Base-by-base conservation (phyloP, 2,113 vertebrate species). In the Aegithalos caudatus region DNA sequence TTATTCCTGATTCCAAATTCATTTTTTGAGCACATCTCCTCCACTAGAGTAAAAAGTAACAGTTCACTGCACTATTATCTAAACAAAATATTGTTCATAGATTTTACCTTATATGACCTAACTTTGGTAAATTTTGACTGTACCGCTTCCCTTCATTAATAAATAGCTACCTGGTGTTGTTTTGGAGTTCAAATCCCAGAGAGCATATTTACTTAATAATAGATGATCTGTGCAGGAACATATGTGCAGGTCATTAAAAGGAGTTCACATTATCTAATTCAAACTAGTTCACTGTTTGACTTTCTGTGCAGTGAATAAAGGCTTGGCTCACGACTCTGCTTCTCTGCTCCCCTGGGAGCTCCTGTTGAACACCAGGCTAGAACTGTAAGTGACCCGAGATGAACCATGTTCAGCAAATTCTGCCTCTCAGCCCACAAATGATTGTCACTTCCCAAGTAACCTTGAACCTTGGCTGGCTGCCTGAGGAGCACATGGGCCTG, bases 111-210 rank as follows among this genome's bases (percentile, higher is more conserved):
- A 14, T 18, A n/a, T 84, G 51, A 91, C 42, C 69, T 2, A 2
- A 42, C 33, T 78, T 70, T 8, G 1, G 4, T 66, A 81, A 60
- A 77, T 74, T 86, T 86, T 86, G 24, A 24, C 33, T 66, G 12
- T 70, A 44, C 4, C 0, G 47, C 29, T 74, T 86, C 23, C 78
- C 4, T 73, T 81, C 60, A 38, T 22, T 67, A 74, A 35, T 38
- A 47, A 90, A 72, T 56, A 78, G 25, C 42, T 94, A 78, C 60
- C 60, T 74, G 51, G 10, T 88, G 13, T 24, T 94, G 53, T 47
- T 97, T 86, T 74, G 56, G 35, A 92, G 56, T 31, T 92, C 65
- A 95, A 92, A 89, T 91, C 84, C 73, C 73, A 40, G 38, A 47
- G 65, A 87, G 31, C 1, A 21, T 67, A 71, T 94, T 87, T 71